Evolutionary conservation across 2,888 invertebrate species (phyloP).

Genomic region (Stratiomys singularior): DNA sequence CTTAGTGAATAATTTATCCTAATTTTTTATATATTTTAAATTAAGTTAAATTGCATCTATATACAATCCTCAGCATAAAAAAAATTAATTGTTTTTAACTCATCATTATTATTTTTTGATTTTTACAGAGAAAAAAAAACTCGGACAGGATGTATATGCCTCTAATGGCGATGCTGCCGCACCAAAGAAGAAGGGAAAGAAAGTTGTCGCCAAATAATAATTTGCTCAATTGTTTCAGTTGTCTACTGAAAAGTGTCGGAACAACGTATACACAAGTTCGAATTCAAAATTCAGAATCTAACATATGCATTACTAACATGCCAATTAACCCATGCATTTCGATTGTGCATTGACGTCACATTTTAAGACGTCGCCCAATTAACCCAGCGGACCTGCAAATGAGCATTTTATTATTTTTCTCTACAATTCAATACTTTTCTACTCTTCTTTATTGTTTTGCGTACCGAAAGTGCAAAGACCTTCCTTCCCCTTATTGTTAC

Average conservation of each 20-base stretch:
- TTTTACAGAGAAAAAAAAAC: slow-evolving; percentile 46
- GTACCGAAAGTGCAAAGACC: slow-evolving; percentile 32
- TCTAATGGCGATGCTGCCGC: slow-evolving; percentile 10
- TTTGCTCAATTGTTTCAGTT: neutral
- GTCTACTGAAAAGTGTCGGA: slow-evolving; percentile 1
- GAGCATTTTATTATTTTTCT: slow-evolving; percentile 45
- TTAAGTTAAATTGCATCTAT: too few relatives aligned
- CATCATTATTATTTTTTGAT: neutral
- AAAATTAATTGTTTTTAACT: too few relatives aligned
- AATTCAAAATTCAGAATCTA: slow-evolving; percentile 29
- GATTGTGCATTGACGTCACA: slow-evolving; percentile 25
- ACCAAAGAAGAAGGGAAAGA: slow-evolving; percentile 35
- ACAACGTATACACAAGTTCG: slow-evolving; percentile 17
- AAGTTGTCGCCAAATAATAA: slow-evolving; percentile 40
- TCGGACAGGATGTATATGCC: slow-evolving; percentile 45
- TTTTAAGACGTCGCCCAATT: slow-evolving; percentile 9
- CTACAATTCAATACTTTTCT: slow-evolving; percentile 36
- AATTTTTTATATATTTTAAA: too few relatives aligned
- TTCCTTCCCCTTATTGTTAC: slow-evolving; percentile 1
- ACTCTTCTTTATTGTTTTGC: slow-evolving; percentile 38
- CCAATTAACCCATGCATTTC: slow-evolving; percentile 41
- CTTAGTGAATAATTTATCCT: too few relatives aligned
- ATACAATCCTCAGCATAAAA: too few relatives aligned
- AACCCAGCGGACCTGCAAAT: slow-evolving; percentile 39
- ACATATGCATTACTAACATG: slow-evolving; percentile 20